Percentiles rank a stretch among this genome's conserved stretches.
Conservation (phyloP, 2,888 invertebrate genomes). For the Sarcophaga subvicina region DNA sequence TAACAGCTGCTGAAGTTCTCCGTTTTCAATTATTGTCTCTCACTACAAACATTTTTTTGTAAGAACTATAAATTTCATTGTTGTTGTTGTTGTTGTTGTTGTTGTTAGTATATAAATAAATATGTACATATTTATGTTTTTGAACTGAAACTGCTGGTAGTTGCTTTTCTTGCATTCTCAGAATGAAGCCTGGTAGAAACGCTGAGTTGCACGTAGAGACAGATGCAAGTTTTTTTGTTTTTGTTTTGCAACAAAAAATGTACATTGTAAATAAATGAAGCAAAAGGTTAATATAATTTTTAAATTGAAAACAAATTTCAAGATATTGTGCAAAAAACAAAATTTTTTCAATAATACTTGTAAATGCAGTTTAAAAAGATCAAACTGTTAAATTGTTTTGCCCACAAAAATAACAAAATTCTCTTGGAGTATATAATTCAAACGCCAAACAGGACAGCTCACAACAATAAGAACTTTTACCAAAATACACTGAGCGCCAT, state of each 20-base stretch:
- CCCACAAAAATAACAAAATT: too few species aligned
- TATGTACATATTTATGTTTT: too few species aligned
- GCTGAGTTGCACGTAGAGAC: neutral
- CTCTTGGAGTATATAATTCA: too few species aligned
- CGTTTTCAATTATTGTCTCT: slow-evolving; percentile 13
- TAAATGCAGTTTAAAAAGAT: too few species aligned
- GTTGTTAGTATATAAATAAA: too few species aligned
- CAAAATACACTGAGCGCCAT: too few species aligned
- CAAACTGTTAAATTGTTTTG: too few species aligned
- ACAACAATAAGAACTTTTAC: too few species aligned
- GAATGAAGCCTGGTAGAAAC: too few species aligned
- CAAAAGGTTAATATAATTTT: slow-evolving; percentile 1
- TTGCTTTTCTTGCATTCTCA: neutral
- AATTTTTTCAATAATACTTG: too few species aligned
- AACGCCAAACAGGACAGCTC: too few species aligned
- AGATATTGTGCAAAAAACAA: slow-evolving; percentile 22
- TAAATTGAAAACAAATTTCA: slow-evolving; percentile 14
- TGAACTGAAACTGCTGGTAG: slow-evolving; percentile 22
- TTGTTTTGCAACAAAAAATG: too few species aligned
- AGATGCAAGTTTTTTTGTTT: slow-evolving; percentile 24
- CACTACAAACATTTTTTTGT: slow-evolving; percentile 53
- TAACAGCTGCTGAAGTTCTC: slow-evolving; percentile 21
- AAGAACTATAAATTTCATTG: slow-evolving; percentile 26
- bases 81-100: neutral
- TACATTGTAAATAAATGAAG: neutral